Conservation (phyloP, 2,113 vertebrate species). For the Fulica atra region DNA sequence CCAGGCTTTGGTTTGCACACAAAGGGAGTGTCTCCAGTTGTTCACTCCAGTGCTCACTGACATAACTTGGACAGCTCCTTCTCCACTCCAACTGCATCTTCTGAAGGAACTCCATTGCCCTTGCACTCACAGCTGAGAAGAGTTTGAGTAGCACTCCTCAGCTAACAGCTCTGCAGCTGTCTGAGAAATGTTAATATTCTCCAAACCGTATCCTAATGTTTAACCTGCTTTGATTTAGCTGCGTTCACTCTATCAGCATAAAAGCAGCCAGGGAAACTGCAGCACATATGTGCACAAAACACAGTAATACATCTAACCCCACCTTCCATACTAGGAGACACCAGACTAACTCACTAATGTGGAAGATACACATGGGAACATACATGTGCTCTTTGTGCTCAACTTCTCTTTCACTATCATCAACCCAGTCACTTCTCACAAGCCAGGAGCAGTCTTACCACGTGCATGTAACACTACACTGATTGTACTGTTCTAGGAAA, state of each 20-base stretch:
- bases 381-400: fast-evolving
- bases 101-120: not conserved
- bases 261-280: not conserved
- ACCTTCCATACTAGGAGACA: not conserved
- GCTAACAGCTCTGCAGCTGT: not conserved
- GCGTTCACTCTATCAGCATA: not conserved
- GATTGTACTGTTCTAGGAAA: not conserved
- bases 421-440: not conserved
- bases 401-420: not conserved
- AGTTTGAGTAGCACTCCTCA: not conserved
- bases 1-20: not conserved
- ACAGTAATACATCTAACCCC: not conserved
- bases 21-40: fast-evolving
- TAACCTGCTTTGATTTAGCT: not conserved
- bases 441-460: not conserved
- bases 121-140: not conserved
- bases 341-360: not conserved
- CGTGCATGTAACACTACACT: not conserved
- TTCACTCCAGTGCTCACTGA: not conserved
- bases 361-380: not conserved
- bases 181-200: not conserved
- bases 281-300: not conserved
- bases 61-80: not conserved
- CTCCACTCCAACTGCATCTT: not conserved
- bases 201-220: not conserved